Base-by-base conservation (phyloP, 1,140 invertebrate genomes). In the Bursaphelenchus mucronatus region DNA sequence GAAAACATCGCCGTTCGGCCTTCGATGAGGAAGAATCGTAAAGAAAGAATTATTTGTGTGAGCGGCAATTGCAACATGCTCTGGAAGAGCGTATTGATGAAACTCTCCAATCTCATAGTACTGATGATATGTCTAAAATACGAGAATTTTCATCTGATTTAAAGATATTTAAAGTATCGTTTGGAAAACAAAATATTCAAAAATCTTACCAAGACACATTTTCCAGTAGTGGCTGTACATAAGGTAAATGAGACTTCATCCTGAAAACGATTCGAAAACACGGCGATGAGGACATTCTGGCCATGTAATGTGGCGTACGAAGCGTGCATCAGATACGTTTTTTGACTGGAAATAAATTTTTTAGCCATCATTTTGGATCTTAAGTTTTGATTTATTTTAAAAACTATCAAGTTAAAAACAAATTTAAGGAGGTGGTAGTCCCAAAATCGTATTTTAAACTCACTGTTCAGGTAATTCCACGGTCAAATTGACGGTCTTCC, bases 241-340 rank as follows among this genome's bases (percentile, higher is more conserved):
- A 74, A 13, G 13, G 69, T 73, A 39, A 66, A 46, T 9, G 71
- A 73, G 17, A 67, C 46, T 47, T 68, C 21, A 47, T 73, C 69
- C 50, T 73, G 71, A 45, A 62, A 79, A 10, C 78, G 66, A 64
- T 80, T 80, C 7, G 79, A 62, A 71, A 75, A 80, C 3, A 78
- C 70, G 8, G 71, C 73, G 9, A 75, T 56, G n/a, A 80, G 59
- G 17, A 68, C 52, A 19, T 76, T 68, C 13, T 66, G 49, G 10
- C 61, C 68, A 56, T 76, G 63, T 3, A 71, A 53, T 41, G 54
- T 47, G 13, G 80, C 44, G 74, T 73, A 80, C 17, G 51, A 63
- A 8, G 71, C 75, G 8, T 56, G 63, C 30, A 77, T 75, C n/a
- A 81, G 30, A 64, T 81, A 76, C 17, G 45, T 56, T 40, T 43